Evolutionary conservation across 2,113 vertebrate genomes (phyloP), one percentile per base, ranked within the genome.

Genomic region (Cromileptes altivelis): DNA sequence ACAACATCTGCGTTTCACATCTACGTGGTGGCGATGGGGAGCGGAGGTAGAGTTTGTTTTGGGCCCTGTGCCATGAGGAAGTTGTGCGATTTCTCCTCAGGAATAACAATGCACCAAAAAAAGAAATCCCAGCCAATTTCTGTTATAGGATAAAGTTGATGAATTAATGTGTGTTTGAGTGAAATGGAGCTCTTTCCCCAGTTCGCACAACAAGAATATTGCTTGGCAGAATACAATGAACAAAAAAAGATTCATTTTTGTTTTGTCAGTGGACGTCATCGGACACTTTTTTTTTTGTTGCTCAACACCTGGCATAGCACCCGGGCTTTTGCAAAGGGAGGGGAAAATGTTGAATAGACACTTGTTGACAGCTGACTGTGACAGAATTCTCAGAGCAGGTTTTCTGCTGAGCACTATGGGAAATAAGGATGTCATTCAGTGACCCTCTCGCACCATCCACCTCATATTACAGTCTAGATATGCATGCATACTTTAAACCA

Each of bases 1-100:
- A 47, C 52, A 79, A 88, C 92, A 94, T 89, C 91, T 93, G 92
- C 0, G 64, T 84, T 91, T 90, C 73, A 85, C 86, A 92, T 94
- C 78, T 84, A 78, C 19, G 60, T 76, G 17, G 15, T 74, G 17
- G 23, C 80, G 45, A 45, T 40, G 40, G 21, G 42, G 71, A 85
- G 63, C 55, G 11, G 67, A 81, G 78, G 80, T 68, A 13, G 42
- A 1, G 52, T 77, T 82, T 61, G 45, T 55, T 79, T 81, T 64
- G 30, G 85, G 78, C 75, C 30, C 1, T n/a, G 37, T 85, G 81
- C 78, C 75, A 83, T 69, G 23, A 91, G 92, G 92, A 94, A 91
- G 78, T 87, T 58, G 42, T 4, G n/a, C 52, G 49, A 30, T 74
- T 87, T 71, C 49, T 47, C 18, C 55, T 55, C 23, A 30, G 61